Percentiles rank a stretch among this genome's conserved stretches.
These are phyloP conservation scores for Microchirus variegatus DNA, from an alignment of 2,797 vertebrate genomes.

Conservation along the genomic window DNA sequence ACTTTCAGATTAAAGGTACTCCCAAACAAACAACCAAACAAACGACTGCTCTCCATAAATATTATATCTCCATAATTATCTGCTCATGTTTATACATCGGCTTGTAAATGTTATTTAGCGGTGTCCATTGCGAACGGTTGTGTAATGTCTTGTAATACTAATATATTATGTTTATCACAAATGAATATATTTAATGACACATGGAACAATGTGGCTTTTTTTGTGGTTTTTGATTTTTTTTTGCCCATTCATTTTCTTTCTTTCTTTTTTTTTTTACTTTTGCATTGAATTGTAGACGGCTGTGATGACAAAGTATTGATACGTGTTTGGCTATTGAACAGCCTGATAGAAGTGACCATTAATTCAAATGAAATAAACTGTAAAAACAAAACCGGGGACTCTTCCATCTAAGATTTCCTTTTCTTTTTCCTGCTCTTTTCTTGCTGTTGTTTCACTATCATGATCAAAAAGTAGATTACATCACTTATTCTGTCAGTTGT, in stretches of 20 bases:
- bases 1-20: constrained; percentile 63
- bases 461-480: background rate
- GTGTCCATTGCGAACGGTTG: constrained; percentile 87
- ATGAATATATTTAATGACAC: constrained; percentile 99
- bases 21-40: constrained; percentile 11
- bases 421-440: no score
- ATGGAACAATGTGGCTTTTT: constrained; percentile 90
- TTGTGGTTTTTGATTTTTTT: constrained; percentile 55
- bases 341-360: constrained; percentile 87
- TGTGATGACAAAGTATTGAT: constrained; percentile 83
- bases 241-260: constrained; percentile 54
- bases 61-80: constrained; percentile 58
- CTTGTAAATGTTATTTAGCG: constrained; percentile 94
- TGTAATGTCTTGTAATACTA: constrained; percentile 97
- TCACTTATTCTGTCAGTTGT: background rate
- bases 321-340: constrained; percentile 86
- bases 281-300: constrained; percentile 78
- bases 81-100: constrained; percentile 82
- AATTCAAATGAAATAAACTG: constrained; percentile 92
- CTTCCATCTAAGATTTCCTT: no score
- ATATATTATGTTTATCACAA: constrained; percentile 99
- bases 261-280: constrained; percentile 66
- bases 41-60: constrained; percentile 51
- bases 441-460: no score
- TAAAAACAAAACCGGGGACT: constrained; percentile 46